phyloP scores from a whole-genome alignment of 1,140 invertebrate species.

The Zaprionus tsacasi region DNA sequence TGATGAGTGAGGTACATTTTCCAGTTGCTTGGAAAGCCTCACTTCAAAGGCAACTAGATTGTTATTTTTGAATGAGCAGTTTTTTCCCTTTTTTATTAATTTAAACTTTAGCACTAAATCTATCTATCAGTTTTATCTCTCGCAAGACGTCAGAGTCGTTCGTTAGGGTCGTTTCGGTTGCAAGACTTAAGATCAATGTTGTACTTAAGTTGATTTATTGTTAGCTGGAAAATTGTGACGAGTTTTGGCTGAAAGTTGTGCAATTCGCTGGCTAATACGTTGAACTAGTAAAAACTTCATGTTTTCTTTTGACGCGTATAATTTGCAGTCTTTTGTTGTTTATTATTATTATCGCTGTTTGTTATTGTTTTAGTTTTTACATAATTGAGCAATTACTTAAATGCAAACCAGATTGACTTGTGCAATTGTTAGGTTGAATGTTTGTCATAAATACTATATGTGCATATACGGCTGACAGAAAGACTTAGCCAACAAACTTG shows the following conservation, averaged over 20 bases:
- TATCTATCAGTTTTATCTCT: conserved; percentile 27
- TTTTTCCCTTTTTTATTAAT: conserved; percentile 22
- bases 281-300: conserved; percentile 19
- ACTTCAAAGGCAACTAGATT: conserved; percentile 1
- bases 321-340: conserved; percentile 13
- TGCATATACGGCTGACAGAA: conserved; percentile 15
- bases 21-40: background rate
- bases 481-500: conserved; percentile 46
- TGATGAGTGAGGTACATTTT: background rate
- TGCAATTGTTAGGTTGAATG: conserved; percentile 5
- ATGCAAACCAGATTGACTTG: conserved; percentile 24
- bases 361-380: conserved; percentile 5
- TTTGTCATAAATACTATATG: conserved; percentile 21
- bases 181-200: conserved; percentile 37
- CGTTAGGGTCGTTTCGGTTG: conserved; percentile 14
- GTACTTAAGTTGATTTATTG: conserved; percentile 40
- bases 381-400: conserved; percentile 40
- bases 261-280: conserved; percentile 9
- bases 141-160: conserved; percentile 25
- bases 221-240: conserved; percentile 5
- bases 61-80: background rate
- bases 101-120: conserved; percentile 37
- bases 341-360: background rate
- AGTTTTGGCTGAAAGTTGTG: conserved; percentile 14
- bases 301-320: conserved; percentile 8